Percentiles rank a stretch among this genome's conserved stretches.
Conservation (phyloP, 2,888 invertebrate genomes). For the Druceiella hillmani region DNA sequence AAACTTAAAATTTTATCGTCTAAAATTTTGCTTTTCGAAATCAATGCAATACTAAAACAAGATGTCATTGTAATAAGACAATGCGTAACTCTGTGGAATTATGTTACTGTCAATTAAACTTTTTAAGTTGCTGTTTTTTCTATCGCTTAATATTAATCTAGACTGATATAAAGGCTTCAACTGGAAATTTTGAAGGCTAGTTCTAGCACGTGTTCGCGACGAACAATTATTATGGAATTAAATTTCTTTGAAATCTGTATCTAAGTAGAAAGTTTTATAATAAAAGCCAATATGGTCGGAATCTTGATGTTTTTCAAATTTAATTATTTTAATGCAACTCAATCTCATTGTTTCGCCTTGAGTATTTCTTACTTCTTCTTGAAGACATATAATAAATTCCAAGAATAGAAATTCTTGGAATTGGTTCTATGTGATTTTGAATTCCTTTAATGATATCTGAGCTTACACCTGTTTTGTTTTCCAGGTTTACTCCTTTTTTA, state of each 20-base stretch:
- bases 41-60: slow-evolving; percentile 8
- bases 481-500: background rate
- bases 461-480: background rate
- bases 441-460: background rate
- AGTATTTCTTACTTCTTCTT: no score
- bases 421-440: no score
- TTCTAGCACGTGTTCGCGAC: slow-evolving; percentile 14
- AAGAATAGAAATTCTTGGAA: no score
- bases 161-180: slow-evolving; percentile 17
- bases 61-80: slow-evolving; percentile 13
- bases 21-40: background rate
- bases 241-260: slow-evolving; percentile 20
- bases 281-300: slow-evolving; percentile 14
- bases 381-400: no score
- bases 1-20: background rate
- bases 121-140: slow-evolving; percentile 17
- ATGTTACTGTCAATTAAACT: no score
- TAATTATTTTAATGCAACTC: no score
- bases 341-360: no score
- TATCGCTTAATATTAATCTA: slow-evolving; percentile 18
- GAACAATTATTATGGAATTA: slow-evolving; percentile 15
- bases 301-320: no score
- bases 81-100: no score
- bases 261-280: slow-evolving; percentile 16
- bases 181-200: slow-evolving; percentile 13